Percentiles rank a stretch among this genome's conserved stretches.
phyloP scores from a whole-genome alignment of 2,888 invertebrate species.

The Clusia tigrina region DNA sequence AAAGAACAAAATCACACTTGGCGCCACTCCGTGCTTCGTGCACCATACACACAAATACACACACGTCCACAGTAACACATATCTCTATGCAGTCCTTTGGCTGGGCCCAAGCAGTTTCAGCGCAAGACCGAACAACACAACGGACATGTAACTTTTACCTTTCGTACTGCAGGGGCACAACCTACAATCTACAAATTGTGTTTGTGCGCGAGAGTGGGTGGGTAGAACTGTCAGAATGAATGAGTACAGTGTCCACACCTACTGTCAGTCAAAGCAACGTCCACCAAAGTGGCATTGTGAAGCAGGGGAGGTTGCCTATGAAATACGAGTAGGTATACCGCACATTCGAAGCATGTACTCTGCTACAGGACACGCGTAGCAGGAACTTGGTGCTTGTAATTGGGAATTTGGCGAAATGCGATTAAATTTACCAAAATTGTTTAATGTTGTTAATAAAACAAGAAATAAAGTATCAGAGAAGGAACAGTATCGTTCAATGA shows the following conservation, averaged over 20 bases:
- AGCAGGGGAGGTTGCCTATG: neutral
- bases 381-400: no score
- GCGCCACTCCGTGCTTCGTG: neutral
- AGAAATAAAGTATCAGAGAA: no score
- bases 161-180: constrained; percentile 56
- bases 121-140: constrained; percentile 21
- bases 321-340: no score
- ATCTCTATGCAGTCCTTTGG: neutral
- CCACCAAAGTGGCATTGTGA: neutral
- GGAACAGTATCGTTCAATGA: no score
- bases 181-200: constrained; percentile 58
- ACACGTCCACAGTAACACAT: neutral
- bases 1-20: neutral
- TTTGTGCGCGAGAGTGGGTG: constrained; percentile 58
- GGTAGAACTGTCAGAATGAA: constrained; percentile 60
- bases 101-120: neutral
- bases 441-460: no score
- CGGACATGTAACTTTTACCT: constrained; percentile 48
- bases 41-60: neutral
- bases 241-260: constrained; percentile 61
- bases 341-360: no score
- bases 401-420: no score
- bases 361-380: no score
- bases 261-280: constrained; percentile 54
- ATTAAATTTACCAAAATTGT: no score